Evolutionary conservation across 2,888 invertebrate genomes (phyloP).

Genomic region (Drosophila pseudotalamancana): DNA sequence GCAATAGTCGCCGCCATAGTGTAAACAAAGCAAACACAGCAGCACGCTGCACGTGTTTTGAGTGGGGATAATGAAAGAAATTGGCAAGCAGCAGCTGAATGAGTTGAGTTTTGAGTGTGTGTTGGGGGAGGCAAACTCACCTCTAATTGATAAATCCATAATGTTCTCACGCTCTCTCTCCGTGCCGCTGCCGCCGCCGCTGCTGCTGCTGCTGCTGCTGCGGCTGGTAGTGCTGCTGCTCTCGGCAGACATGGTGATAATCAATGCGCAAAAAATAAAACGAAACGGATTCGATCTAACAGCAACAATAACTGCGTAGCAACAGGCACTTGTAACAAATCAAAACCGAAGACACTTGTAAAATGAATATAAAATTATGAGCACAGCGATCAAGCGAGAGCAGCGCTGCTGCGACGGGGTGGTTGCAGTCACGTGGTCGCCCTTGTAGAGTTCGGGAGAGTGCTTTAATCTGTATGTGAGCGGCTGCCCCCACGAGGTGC

Average conservation of each 20-base stretch:
- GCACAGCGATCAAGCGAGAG: constrained; percentile 27
- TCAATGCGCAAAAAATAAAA: constrained; percentile 31
- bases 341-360: constrained; percentile 49
- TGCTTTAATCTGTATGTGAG: constrained; percentile 1
- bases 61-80: constrained; percentile 21
- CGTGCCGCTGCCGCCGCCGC: constrained; percentile 10
- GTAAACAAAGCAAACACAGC: constrained; percentile 63
- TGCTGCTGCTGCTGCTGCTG: constrained; percentile 15
- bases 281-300: constrained; percentile 32
- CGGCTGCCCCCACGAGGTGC: constrained; percentile 1
- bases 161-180: constrained; percentile 60
- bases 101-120: constrained; percentile 32
- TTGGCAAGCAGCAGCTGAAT: constrained; percentile 29
- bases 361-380: constrained; percentile 69
- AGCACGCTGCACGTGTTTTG: constrained; percentile 44
- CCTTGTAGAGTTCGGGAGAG: constrained; percentile 11
- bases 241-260: constrained; percentile 40
- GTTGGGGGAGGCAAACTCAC: constrained; percentile 54
- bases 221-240: constrained; percentile 24
- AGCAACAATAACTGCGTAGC: constrained; percentile 46
- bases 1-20: constrained; percentile 13
- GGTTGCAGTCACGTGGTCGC: constrained; percentile 50
- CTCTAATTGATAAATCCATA: constrained; percentile 81
- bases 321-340: constrained; percentile 46
- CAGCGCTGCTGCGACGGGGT: constrained; percentile 29